Evolutionary conservation across 2,888 invertebrate species (phyloP).

Genomic region (Agrypnus murinus): DNA sequence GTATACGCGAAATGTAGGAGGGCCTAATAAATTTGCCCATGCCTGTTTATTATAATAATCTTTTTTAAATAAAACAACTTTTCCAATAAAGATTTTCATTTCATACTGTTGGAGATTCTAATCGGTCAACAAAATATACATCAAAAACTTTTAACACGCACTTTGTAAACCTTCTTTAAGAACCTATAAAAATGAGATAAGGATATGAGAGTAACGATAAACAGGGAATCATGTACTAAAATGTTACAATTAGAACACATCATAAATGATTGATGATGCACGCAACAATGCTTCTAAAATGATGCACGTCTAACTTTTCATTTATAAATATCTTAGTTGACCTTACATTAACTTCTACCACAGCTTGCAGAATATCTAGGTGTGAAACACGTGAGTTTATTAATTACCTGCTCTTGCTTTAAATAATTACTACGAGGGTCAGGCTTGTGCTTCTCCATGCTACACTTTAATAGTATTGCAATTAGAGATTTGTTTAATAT

Average conservation of each 20-base stretch:
- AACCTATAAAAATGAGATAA: no score
- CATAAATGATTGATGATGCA: neutral
- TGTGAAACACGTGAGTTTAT: constrained; percentile 51
- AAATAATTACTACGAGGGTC: constrained; percentile 51
- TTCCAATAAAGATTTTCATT: no score
- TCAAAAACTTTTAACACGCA: no score
- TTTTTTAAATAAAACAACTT: no score
- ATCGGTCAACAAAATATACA: no score
- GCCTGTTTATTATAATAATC: no score
- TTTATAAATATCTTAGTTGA: constrained; percentile 42
- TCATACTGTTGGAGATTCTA: no score
- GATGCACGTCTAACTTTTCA: constrained; percentile 33
- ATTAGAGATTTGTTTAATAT: neutral
- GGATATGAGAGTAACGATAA: no score
- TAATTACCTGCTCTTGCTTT: constrained; percentile 51
- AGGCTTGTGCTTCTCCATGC: constrained; percentile 48
- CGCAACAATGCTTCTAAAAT: constrained; percentile 18
- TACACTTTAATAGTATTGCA: constrained; percentile 39
- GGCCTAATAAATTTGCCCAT: no score
- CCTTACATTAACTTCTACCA: constrained; percentile 43
- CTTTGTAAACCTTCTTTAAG: no score
- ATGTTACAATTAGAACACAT: neutral
- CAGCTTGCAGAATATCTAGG: constrained; percentile 42
- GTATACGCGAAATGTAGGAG: no score
- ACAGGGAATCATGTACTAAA: no score